phyloP scores from a whole-genome alignment of 2,113 vertebrate species.

The Todiramphus saurophagus region DNA sequence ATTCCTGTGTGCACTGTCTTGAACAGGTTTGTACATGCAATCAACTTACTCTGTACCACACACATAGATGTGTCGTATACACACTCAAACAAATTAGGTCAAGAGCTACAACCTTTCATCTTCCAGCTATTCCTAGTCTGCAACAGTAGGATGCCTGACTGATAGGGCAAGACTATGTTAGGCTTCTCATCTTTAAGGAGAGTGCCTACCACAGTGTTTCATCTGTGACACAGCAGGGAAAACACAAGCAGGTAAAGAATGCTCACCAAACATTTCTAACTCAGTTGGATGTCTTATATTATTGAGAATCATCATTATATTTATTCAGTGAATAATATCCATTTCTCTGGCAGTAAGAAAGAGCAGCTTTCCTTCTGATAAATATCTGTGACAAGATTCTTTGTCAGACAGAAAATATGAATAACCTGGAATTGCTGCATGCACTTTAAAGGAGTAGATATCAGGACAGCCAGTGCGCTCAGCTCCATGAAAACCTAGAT shows the following conservation, averaged over 20 bases:
- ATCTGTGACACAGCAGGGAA: conserved; percentile 21
- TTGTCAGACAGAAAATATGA: background rate
- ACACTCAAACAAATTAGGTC: background rate
- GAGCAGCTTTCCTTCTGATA: background rate
- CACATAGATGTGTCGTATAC: background rate
- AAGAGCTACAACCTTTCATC: conserved; percentile 44
- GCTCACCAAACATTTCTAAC: background rate
- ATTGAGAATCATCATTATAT: background rate
- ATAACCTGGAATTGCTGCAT: background rate
- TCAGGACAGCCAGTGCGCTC: background rate
- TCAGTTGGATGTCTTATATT: background rate
- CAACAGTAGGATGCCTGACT: conserved; percentile 33
- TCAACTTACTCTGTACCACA: conserved; percentile 12
- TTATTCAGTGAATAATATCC: background rate
- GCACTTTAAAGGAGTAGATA: background rate
- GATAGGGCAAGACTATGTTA: background rate
- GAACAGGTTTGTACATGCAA: conserved; percentile 17
- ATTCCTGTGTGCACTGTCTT: background rate
- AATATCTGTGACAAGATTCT: background rate
- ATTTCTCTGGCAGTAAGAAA: background rate
- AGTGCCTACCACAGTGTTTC: conserved; percentile 28
- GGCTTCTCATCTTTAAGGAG: conserved; percentile 30
- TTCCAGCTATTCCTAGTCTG: conserved; percentile 12
- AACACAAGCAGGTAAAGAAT: conserved; percentile 4
- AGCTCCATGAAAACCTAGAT: background rate